Evolutionary conservation across 2,888 invertebrate genomes (phyloP), one percentile per base, ranked within the genome.

Genomic region (Amiota minor): DNA sequence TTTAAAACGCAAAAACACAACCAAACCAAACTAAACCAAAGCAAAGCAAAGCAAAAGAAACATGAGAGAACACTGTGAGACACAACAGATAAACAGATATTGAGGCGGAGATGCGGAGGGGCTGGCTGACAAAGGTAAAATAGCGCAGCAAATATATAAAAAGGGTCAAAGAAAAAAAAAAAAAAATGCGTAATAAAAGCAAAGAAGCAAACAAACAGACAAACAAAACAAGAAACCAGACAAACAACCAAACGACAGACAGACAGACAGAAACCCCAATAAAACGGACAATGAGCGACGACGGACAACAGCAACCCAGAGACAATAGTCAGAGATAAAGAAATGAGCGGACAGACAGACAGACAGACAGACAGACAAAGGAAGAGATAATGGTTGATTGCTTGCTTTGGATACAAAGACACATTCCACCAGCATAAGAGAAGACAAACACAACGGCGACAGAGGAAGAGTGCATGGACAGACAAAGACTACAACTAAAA

Each of bases 1-100:
- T 80, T 84, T 78, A 79, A 85, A 85, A 81, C 83, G 80, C 85
- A 85, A 84, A 46, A 16, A 56, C 55, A 56, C 16, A 56, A n/a
- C n/a, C n/a, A n/a, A n/a, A n/a, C n/a, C n/a, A n/a, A n/a, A n/a
- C n/a, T n/a, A n/a, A 23, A 3, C 23, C 1, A 23, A 23, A 23
- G 2, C 3, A 23, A 23, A 23, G 2, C 23, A 23, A 23, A 23
- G 23, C 23, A 23, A 23, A 23, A 23, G 23, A 23, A 23, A 23
- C 23, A 23, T 23, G 23, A 23, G 23, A 23, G 3, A 23, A 23
- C 23, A 23, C 23, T 2, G 23, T 23, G 23, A 23, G 23, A 3
- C 23, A 23, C 55, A 55, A 55, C n/a, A 56, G 11, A 12, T 45
- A 62, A 9, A 47, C 16, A 10, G 47, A 65, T 10, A 65, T 6